Conservation (phyloP, 2,113 vertebrate genomes). For the Hydrochoerus hydrochaeris region DNA sequence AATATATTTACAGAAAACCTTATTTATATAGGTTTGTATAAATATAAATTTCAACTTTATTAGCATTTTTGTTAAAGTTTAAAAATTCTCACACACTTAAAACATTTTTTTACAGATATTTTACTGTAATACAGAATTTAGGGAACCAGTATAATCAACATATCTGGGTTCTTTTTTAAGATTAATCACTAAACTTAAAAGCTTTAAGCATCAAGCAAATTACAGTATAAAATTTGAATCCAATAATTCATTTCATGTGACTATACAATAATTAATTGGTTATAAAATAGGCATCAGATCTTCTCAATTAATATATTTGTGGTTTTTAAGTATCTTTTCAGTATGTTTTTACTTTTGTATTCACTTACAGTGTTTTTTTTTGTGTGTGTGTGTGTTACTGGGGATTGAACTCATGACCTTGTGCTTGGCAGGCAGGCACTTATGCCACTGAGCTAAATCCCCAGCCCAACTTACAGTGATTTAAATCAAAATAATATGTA, state of each 20-base stretch:
- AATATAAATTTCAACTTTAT: neutral
- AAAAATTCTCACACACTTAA: neutral
- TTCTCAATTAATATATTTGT: neutral
- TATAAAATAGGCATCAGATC: constrained; percentile 4
- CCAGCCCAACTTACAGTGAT: neutral
- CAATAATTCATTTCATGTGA: neutral
- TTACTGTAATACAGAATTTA: neutral
- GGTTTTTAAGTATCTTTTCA: neutral
- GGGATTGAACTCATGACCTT: too few relatives aligned
- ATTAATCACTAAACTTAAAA: neutral
- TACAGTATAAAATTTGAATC: constrained; percentile 37
- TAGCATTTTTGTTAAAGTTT: constrained; percentile 29
- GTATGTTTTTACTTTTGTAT: neutral
- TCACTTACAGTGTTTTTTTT: neutral
- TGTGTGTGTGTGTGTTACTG: too few relatives aligned
- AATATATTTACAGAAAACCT: neutral
- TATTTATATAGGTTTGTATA: neutral
- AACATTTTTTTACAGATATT: constrained; percentile 25
- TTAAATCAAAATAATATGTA: neutral
- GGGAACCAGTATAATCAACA: neutral
- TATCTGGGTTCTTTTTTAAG: neutral
- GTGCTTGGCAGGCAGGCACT: too few relatives aligned
- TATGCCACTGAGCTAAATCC: too few relatives aligned
- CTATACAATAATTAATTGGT: neutral
- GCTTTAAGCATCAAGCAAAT: constrained; percentile 47